phyloP scores from a whole-genome alignment of 23 tunicate genomes.

The Trididemnum miniatum region DNA sequence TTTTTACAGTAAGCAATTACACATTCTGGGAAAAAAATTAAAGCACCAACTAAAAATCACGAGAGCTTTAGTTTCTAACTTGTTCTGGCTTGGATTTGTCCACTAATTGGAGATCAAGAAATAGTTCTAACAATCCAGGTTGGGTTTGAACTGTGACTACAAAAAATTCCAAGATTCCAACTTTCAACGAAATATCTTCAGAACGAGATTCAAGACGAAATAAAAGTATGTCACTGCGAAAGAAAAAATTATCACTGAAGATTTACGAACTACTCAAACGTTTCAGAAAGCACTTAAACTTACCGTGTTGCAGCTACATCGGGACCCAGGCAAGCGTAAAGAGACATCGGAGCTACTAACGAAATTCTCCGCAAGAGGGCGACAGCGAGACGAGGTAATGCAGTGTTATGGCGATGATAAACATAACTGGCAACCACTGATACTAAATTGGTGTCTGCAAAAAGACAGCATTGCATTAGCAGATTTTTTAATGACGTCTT shows the following conservation, averaged over 20 bases:
- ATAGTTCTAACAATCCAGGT: constrained; percentile 81
- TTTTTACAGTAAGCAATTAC: too few species aligned
- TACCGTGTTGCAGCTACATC: constrained; percentile 71
- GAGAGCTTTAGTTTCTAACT: too few species aligned
- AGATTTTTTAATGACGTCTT: too few species aligned
- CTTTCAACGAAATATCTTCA: constrained; percentile 57
- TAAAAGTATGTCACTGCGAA: constrained; percentile 51
- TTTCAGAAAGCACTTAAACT: too few species aligned
- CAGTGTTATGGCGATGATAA: constrained; percentile 62
- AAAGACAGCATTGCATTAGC: too few species aligned
- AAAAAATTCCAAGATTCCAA: constrained; percentile 72
- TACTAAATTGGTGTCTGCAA: constrained; percentile 57
- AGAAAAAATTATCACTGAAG: too few species aligned
- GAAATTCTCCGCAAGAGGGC: constrained; percentile 75
- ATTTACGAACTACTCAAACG: too few species aligned
- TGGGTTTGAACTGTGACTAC: constrained; percentile 89
- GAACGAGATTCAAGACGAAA: constrained; percentile 44
- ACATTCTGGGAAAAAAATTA: too few species aligned
- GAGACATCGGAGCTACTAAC: constrained; percentile 82
- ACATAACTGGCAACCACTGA: constrained; percentile 79
- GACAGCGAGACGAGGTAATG: constrained; percentile 77
- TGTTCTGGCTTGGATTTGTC: constrained; percentile 66
- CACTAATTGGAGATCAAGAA: constrained; percentile 59
- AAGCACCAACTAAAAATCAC: too few species aligned
- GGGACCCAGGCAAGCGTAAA: constrained; percentile 75